Evolutionary conservation across 2,888 invertebrate genomes (phyloP).

Genomic region (Dioctria linearis): DNA sequence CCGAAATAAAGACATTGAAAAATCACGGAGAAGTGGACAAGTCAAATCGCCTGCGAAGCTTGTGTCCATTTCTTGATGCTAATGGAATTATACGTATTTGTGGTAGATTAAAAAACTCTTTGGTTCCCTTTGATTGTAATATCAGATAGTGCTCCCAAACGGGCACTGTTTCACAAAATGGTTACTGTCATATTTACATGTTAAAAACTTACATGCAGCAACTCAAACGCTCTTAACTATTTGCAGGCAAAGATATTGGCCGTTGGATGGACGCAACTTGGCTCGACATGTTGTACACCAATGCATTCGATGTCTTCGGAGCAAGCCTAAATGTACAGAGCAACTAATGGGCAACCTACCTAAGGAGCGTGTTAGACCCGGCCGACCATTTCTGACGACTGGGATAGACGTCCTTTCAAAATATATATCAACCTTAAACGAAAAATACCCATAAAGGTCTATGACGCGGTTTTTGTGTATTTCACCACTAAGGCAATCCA

Average conservation of each 20-base stretch:
- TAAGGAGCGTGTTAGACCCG: neutral
- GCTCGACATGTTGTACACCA: slow-evolving; percentile 2
- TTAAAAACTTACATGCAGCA: neutral
- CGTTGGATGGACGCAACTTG: neutral
- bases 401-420: too few species aligned
- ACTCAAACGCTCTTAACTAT: neutral
- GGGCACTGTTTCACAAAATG: neutral
- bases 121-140: neutral
- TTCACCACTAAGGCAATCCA: neutral
- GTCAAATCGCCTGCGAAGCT: too few species aligned
- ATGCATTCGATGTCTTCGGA: neutral
- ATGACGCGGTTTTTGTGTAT: neutral
- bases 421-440: too few species aligned
- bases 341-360: neutral
- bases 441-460: too few species aligned
- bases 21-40: too few species aligned
- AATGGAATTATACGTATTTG: too few species aligned
- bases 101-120: neutral
- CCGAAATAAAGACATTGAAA: neutral
- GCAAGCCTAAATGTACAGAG: neutral
- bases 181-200: neutral
- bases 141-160: neutral
- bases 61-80: too few species aligned
- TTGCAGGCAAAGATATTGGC: neutral
- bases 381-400: neutral